Evolutionary conservation across 2,888 invertebrate species (phyloP), one percentile per base, ranked within the genome.

Genomic region (Rutpela maculata): DNA sequence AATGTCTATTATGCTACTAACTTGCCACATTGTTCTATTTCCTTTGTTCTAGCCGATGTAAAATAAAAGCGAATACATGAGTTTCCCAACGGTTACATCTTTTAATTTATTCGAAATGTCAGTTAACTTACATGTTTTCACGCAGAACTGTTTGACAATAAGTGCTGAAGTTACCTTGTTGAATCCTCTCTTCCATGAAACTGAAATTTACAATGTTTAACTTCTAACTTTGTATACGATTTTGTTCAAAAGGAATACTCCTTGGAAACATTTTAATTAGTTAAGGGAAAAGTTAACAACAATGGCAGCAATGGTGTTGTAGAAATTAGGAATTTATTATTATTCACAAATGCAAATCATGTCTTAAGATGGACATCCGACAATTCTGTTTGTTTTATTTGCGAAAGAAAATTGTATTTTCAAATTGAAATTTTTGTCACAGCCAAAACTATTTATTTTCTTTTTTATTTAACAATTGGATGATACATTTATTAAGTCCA

Each of bases 161-260:
- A 59, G 18, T 59, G 22, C 59, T 22, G 11, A 59, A 59, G 59
- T 59, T 18, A 22, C 15, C 19, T 59, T 59, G 18, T 18, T 63
- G 38, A 63, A 31, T 63, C 5, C 31, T 31, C 11, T 17, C 38
- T 38, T 63, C 31, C 67, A 19, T n/a, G 66, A 15, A 50, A 22
- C 4, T 22, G 55, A 50, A 50, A 70, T 62, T 43, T 50, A 38
- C 60, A 60, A 43, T 70, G 59, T 70, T 70, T 43, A 70, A 70
- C 50, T 70, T 60, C 59, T 18, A 43, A 56, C 68, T 43, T 17
- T 70, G 50, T 18, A n/a, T 19, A 60, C 15, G 15, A 50, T 62
- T 35, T 60, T 56, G 59, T 50, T 60, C 60, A 26, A 19, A 9
- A 38, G 60, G 38, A 70, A 59, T 60, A 17, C 60, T 43, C 60